Evolutionary conservation across 2,113 vertebrate genomes (phyloP).

Genomic region (Empidonax traillii): DNA sequence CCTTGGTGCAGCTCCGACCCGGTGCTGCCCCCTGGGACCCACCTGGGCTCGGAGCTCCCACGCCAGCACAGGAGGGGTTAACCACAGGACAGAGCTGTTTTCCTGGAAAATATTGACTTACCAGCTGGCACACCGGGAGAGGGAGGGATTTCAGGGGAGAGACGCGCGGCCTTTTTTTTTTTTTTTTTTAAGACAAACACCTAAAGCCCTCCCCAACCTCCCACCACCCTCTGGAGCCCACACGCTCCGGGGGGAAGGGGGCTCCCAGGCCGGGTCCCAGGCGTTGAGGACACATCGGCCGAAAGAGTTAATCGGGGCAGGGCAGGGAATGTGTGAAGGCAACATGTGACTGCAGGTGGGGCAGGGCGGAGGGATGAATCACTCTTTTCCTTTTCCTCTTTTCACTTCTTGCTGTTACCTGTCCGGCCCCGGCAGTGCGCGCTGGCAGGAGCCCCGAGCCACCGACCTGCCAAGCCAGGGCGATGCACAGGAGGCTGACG

Average conservation of each 20-base stretch:
- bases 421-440: not conserved
- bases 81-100: not conserved
- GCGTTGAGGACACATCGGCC: not conserved
- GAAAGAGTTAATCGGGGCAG: conserved; percentile 49
- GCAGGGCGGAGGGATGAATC: conserved; percentile 65
- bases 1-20: fast-evolving
- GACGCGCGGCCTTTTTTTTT: fast-evolving
- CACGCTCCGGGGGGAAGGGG: fast-evolving
- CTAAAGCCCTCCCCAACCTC: not conserved
- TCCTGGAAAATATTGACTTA: not conserved
- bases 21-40: not conserved
- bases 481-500: not conserved
- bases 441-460: not conserved
- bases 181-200: not conserved
- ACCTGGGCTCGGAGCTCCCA: not conserved
- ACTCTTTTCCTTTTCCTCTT: conserved; percentile 53
- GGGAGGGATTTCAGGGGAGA: not conserved
- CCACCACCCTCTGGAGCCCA: not conserved
- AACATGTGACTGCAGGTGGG: conserved; percentile 65
- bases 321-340: conserved; percentile 23
- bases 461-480: not conserved
- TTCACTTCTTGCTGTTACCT: conserved; percentile 63
- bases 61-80: not conserved
- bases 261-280: fast-evolving
- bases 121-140: not conserved